Base-by-base conservation (phyloP, 2,888 invertebrate genomes). In the Rapana venosa region DNA sequence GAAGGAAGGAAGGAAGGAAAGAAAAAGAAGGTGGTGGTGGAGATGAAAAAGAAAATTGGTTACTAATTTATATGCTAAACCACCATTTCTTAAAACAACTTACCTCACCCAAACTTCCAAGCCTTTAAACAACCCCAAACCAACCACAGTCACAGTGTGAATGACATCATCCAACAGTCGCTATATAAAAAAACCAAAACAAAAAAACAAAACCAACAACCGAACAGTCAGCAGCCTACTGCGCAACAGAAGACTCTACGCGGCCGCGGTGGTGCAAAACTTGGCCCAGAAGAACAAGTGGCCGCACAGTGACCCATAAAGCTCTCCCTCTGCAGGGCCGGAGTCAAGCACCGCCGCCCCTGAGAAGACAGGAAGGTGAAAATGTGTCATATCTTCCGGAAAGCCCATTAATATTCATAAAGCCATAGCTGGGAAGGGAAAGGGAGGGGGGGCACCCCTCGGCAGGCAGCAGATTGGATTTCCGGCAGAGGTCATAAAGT, bases 381-480 rank as follows among this genome's bases (percentile, higher is more conserved):
- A 66, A 66, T 66, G 66, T 26, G 17, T 26, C 66, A 17, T 66
- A 26, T 66, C 66, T 66, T 66, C 26, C 20, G 66, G 66, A 66
- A 66, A 26, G 66, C 20, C 26, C 47, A 83, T 83, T 47, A 47
- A 83, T 83, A 83, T 83, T 83, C 81, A 83, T 83, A 83, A 83
- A 83, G 81, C 81, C 47, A 6, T 6, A 13, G 47, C 81, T 26
- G 22, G 47, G 47, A 8, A 47, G 47, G 47, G 47, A n/a, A n/a
- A 47, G 47, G 47, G 47, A 47, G 47, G 47, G 47, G 8, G 26
- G 8, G n/a, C n/a, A 83, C 22, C 81, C 81, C 47, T 36, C 36
- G 81, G 47, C 81, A 47, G 13, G 26, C 81, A 30, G 26, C 81
- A 36, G 81, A 83, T 83, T 83, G 81, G 22, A 83, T 83, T 83